Conservation (phyloP, 2,888 invertebrate genomes). For the Saturnia pavonia region DNA sequence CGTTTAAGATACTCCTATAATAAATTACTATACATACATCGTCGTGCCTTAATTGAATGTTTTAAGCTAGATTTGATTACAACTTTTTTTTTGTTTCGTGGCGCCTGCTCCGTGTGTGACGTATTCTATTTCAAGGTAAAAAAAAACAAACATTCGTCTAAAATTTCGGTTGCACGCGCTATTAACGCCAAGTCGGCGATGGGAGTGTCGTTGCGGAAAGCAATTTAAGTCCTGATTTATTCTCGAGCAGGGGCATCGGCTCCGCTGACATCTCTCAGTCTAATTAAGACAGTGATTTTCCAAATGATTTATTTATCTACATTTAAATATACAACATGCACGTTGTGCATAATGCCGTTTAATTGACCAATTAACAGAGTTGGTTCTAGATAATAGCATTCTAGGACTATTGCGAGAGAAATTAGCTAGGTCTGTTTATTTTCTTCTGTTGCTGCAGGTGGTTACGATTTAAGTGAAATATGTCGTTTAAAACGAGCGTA, state of each 20-base stretch:
- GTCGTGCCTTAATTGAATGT: constrained; percentile 56
- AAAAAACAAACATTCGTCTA: constrained; percentile 69
- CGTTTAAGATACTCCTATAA: constrained; percentile 45
- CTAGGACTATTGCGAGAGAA: constrained; percentile 5
- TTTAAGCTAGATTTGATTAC: constrained; percentile 53
- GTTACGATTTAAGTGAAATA: not conserved
- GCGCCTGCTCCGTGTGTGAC: constrained; percentile 59
- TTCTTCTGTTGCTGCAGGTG: constrained; percentile 15
- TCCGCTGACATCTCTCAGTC: constrained; percentile 69
- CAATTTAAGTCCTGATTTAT: constrained; percentile 78
- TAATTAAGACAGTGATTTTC: constrained; percentile 70
- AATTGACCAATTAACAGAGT: constrained; percentile 35
- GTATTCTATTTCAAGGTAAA: constrained; percentile 66
- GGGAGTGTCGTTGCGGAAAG: constrained; percentile 77
- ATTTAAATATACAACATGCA: constrained; percentile 44
- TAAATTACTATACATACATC: constrained; percentile 42
- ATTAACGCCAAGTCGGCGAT: constrained; percentile 75
- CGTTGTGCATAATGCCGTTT: constrained; percentile 34
- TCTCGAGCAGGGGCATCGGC: constrained; percentile 57
- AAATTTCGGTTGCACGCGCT: constrained; percentile 78
- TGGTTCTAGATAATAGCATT: constrained; percentile 21
- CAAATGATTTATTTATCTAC: constrained; percentile 68
- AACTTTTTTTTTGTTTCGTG: constrained; percentile 56
- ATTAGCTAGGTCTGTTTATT: constrained; percentile 15
- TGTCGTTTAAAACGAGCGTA: constrained; percentile 13